Evolutionary conservation across 2,113 vertebrate species (phyloP).

Genomic region (Chionis minor): DNA sequence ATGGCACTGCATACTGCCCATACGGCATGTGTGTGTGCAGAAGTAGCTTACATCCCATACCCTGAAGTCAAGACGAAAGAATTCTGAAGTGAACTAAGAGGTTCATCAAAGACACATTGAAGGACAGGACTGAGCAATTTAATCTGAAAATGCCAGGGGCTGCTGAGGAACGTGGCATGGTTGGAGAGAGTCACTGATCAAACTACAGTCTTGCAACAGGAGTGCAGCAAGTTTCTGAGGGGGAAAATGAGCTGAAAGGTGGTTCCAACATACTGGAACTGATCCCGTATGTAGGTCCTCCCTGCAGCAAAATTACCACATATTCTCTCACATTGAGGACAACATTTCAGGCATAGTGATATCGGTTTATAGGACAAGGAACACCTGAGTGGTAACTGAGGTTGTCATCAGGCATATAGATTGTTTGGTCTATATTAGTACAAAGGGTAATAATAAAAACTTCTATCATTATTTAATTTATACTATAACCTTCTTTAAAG

Average conservation of each 20-base stretch:
- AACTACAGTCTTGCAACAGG: background rate
- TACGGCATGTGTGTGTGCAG: background rate
- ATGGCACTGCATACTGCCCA: fast-evolving
- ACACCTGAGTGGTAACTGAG: background rate
- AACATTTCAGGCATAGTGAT: background rate
- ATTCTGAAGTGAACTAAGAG: background rate
- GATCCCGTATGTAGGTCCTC: background rate
- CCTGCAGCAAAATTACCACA: background rate
- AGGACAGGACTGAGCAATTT: background rate
- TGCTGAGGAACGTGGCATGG: background rate
- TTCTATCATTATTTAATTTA: background rate
- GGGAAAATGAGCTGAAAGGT: background rate
- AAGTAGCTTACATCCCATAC: background rate
- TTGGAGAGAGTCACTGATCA: background rate
- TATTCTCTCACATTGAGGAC: background rate
- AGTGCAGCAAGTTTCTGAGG: background rate
- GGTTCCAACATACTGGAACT: background rate
- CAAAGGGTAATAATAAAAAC: background rate
- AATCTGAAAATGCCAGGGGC: background rate
- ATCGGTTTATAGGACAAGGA: background rate
- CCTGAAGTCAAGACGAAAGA: background rate
- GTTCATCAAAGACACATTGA: background rate
- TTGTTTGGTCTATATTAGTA: background rate
- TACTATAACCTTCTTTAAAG: background rate
- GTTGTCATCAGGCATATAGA: background rate